phyloP scores from a whole-genome alignment of 1,140 invertebrate genomes.

The Drosophila biarmipes region DNA sequence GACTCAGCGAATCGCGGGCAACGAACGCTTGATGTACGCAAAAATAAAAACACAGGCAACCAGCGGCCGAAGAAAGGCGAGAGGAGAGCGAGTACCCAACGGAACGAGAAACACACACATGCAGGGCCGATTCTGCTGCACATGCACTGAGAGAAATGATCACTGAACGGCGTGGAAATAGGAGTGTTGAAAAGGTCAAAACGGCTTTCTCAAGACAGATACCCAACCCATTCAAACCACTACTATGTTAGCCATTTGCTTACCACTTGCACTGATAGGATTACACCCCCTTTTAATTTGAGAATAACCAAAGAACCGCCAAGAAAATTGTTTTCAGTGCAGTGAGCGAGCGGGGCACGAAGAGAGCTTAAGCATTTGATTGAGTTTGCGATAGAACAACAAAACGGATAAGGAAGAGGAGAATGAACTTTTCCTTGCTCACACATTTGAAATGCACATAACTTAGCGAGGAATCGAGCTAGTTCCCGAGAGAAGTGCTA shows the following conservation, averaged over 20 bases:
- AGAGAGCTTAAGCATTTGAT: conserved; percentile 64
- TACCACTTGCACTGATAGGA: too few species aligned
- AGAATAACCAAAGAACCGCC: too few species aligned
- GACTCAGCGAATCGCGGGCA: conserved; percentile 62
- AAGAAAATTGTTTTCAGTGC: conserved; percentile 5
- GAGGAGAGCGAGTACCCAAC: conserved; percentile 48
- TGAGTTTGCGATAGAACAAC: conserved; percentile 59
- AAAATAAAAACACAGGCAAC: conserved; percentile 46
- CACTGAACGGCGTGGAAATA: too few species aligned
- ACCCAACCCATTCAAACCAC: too few species aligned
- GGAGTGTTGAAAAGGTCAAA: too few species aligned
- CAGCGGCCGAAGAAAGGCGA: conserved; percentile 24
- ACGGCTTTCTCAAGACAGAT: too few species aligned
- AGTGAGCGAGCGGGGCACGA: conserved; percentile 6
- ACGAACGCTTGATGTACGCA: conserved; percentile 80
- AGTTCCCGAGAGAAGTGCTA: conserved; percentile 17
- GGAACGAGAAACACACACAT: conserved; percentile 55
- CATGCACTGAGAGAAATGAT: conserved; percentile 16
- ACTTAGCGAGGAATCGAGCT: conserved; percentile 42
- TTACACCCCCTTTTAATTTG: too few species aligned
- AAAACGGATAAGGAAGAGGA: conserved; percentile 37
- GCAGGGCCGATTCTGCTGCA: conserved; percentile 51
- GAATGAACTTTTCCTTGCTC: conserved; percentile 58
- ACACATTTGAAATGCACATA: conserved; percentile 70
- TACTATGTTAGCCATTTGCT: too few species aligned